These are phyloP conservation scores for Euglossa dilemma DNA, from an alignment of 1,140 invertebrate species.

Conservation along the genomic window DNA sequence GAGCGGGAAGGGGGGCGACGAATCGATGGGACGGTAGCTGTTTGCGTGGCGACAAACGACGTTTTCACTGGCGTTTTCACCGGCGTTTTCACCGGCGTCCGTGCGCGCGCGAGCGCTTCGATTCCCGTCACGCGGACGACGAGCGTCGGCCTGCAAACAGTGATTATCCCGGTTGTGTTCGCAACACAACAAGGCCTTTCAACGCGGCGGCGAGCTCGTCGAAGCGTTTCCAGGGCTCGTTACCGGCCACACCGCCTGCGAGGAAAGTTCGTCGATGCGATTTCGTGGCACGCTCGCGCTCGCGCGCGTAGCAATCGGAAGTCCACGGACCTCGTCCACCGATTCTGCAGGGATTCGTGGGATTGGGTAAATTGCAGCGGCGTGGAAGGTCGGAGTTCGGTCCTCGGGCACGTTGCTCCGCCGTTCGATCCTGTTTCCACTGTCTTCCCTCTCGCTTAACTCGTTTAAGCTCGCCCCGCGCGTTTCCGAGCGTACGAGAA, in stretches of 20 bases:
- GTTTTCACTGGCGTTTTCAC: no score
- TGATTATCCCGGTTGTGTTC: conserved; percentile 25
- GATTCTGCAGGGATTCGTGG: not conserved
- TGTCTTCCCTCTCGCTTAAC: not conserved
- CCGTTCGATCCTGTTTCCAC: not conserved
- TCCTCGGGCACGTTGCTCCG: not conserved
- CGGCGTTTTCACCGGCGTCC: not conserved
- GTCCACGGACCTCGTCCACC: not conserved
- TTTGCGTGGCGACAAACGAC: no score
- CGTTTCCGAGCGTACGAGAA: not conserved
- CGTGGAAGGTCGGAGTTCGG: not conserved
- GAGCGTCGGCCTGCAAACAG: conserved; percentile 5
- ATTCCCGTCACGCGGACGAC: conserved; percentile 10
- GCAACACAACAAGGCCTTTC: not conserved
- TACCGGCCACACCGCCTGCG: not conserved
- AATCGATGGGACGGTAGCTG: no score
- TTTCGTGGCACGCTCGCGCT: conserved; percentile 18
- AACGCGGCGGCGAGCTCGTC: not conserved
- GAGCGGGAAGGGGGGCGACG: not conserved
- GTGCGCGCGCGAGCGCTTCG: not conserved
- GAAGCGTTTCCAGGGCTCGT: not conserved
- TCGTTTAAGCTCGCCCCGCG: not conserved
- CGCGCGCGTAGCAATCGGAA: not conserved
- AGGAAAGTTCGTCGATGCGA: conserved; percentile 2
- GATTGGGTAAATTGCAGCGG: not conserved